Evolutionary conservation across 2,888 invertebrate species (phyloP).

Genomic region (Parasteatoda lunata): DNA sequence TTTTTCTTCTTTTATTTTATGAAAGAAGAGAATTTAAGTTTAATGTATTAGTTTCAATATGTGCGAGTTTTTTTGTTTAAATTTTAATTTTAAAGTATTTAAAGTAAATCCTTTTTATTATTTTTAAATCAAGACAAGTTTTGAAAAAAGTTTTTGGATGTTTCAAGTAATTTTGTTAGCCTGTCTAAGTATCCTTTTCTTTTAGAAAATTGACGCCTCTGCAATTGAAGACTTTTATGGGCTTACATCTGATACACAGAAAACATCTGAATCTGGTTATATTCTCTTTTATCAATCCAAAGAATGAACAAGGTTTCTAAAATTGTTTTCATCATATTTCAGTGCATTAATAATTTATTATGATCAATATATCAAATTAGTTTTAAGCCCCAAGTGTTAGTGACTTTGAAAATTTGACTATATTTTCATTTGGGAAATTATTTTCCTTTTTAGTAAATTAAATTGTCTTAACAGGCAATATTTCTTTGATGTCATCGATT

Average conservation of each 20-base stretch:
- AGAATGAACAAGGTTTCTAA: slow-evolving; percentile 75
- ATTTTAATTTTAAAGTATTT: no score
- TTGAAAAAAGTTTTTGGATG: background rate
- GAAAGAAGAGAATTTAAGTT: no score
- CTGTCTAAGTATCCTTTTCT: background rate
- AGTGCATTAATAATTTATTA: background rate
- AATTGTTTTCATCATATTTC: background rate
- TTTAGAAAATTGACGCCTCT: slow-evolving; percentile 97
- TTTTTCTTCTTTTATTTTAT: no score
- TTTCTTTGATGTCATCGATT: background rate
- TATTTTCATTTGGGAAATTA: no score
- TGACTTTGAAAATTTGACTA: background rate
- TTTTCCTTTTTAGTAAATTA: no score
- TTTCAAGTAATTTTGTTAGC: background rate
- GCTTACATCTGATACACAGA: slow-evolving; percentile 97
- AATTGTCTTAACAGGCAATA: no score
- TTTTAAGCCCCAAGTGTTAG: background rate
- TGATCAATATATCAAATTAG: background rate
- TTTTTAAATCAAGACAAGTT: no score
- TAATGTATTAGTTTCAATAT: no score
- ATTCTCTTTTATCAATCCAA: slow-evolving; percentile 98
- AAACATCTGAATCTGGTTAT: slow-evolving; percentile 99
- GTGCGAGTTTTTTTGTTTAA: no score
- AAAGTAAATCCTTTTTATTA: no score
- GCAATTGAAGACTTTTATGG: slow-evolving; percentile 99